phyloP scores from a whole-genome alignment of 2,797 vertebrate species.

The Podarcis lilfordi region DNA sequence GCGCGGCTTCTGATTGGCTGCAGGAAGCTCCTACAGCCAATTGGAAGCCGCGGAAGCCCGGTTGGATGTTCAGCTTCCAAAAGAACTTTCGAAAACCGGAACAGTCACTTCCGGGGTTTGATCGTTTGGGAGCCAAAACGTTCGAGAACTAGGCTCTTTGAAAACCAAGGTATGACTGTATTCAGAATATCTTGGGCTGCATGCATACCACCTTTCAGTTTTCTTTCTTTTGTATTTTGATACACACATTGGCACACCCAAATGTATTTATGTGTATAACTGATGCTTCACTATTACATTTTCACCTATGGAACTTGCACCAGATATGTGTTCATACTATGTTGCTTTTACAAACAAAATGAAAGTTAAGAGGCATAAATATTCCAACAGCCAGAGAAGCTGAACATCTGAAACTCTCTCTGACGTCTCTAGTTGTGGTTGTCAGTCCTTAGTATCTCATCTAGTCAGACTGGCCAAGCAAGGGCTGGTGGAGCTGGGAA shows the following conservation, averaged over 20 bases:
- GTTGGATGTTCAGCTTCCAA: too few species aligned
- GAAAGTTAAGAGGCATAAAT: background rate
- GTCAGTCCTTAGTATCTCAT: background rate
- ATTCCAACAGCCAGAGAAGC: background rate
- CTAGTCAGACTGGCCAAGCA: conserved; percentile 7
- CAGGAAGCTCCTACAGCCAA: too few species aligned
- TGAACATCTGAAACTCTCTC: background rate
- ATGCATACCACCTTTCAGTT: background rate
- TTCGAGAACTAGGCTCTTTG: too few species aligned
- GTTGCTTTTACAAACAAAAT: background rate
- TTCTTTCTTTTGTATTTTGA: background rate
- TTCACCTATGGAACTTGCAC: background rate
- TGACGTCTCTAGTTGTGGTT: background rate
- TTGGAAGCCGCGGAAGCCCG: too few species aligned
- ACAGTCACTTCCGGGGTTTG: too few species aligned
- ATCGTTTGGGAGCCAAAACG: too few species aligned
- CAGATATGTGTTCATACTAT: background rate
- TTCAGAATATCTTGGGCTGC: background rate
- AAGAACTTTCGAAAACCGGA: too few species aligned
- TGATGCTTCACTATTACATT: background rate
- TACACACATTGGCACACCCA: background rate
- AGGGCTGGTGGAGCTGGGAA: conserved; percentile 5
- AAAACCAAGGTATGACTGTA: too few species aligned
- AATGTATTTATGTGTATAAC: background rate
- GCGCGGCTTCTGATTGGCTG: too few species aligned